A percentile compares a stretch with the other conserved stretches of the same genome.
Conservation (phyloP, 2,888 invertebrate genomes). For the Drosophila infuscata region DNA sequence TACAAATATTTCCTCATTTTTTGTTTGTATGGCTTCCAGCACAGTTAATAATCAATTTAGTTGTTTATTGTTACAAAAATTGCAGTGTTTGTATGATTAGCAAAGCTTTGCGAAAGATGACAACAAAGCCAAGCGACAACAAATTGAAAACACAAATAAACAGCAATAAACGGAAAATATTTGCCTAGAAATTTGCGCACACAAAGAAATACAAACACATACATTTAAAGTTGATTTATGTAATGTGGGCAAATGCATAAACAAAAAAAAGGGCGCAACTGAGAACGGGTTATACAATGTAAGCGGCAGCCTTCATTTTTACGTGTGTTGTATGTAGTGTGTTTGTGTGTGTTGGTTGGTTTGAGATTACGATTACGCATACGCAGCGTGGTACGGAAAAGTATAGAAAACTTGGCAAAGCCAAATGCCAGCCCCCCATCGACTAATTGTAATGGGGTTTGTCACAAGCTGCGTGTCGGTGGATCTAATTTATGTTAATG, state of each 20-base stretch:
- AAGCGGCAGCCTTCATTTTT: constrained; percentile 27
- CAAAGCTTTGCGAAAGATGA: constrained; percentile 44
- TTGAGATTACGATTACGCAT: constrained; percentile 37
- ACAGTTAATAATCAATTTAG: constrained; percentile 71
- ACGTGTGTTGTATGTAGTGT: constrained; percentile 1
- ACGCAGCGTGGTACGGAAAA: constrained; percentile 38
- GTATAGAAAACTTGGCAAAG: constrained; percentile 32
- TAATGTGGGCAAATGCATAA: constrained; percentile 45
- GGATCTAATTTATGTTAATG: constrained; percentile 65
- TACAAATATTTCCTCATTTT: constrained; percentile 33
- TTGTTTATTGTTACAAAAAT: constrained; percentile 70
- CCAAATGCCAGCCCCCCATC: constrained; percentile 5
- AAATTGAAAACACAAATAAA: constrained; percentile 34
- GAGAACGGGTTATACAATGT: constrained; percentile 40
- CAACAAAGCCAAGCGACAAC: constrained; percentile 18
- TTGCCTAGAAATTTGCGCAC: constrained; percentile 48
- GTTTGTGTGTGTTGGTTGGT: constrained; percentile 5
- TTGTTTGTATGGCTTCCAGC: constrained; percentile 38
- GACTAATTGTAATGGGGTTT: constrained; percentile 39
- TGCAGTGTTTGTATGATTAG: constrained; percentile 46
- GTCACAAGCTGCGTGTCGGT: constrained; percentile 24
- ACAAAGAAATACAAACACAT: constrained; percentile 20
- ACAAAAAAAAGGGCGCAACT: constrained; percentile 28
- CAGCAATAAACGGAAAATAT: constrained; percentile 31
- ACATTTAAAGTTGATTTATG: constrained; percentile 48